These are phyloP conservation scores for Sebastes cheni DNA, from an alignment of 2,797 vertebrate genomes.

Conservation along the genomic window DNA sequence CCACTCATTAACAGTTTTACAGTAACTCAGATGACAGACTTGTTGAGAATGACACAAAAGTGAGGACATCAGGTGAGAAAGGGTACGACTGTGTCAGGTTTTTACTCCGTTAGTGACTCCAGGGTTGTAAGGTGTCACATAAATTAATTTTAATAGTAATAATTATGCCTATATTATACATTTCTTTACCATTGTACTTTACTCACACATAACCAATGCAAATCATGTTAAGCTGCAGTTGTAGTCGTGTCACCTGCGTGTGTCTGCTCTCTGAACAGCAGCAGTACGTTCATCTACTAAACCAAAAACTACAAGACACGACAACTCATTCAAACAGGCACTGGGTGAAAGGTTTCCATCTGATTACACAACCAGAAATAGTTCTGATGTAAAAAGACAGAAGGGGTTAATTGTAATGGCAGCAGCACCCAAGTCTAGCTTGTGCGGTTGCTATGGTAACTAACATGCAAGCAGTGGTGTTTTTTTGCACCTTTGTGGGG, in stretches of 20 bases:
- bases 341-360: constrained; percentile 50
- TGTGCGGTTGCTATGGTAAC: constrained; percentile 77
- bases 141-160: constrained; percentile 6
- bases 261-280: neutral
- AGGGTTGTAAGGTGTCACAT: neutral
- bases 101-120: neutral
- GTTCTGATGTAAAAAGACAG: constrained; percentile 68
- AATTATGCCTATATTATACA: neutral
- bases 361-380: constrained; percentile 64
- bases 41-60: neutral
- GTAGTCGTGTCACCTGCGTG: neutral
- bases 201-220: neutral
- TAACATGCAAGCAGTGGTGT: constrained; percentile 50
- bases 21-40: neutral
- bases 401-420: constrained; percentile 81
- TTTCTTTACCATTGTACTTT: neutral
- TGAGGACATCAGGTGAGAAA: neutral
- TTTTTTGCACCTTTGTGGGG: constrained; percentile 24
- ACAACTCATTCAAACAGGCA: constrained; percentile 34
- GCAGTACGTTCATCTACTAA: neutral
- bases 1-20: neutral
- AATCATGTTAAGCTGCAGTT: neutral
- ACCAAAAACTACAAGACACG: constrained; percentile 34
- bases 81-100: neutral
- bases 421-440: constrained; percentile 66